Conservation (phyloP, 2,888 invertebrate genomes). For the Ganaspis brasiliensis region DNA sequence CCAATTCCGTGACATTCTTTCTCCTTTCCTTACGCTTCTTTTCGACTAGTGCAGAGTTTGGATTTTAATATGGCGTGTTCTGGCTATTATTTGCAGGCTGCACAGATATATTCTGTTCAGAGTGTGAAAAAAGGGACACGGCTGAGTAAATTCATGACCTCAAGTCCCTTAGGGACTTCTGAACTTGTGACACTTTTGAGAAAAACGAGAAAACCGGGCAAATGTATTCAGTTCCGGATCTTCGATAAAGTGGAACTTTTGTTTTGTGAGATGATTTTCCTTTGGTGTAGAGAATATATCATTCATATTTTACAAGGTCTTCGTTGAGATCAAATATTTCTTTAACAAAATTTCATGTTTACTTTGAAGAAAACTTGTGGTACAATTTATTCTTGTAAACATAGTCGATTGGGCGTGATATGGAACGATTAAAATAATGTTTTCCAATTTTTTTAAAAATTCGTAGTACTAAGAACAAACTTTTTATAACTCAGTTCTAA, state of each 20-base stretch:
- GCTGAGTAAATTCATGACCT: conserved; percentile 26
- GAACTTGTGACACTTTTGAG: conserved; percentile 8
- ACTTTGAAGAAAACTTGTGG: no score
- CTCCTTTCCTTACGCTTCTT: conserved; percentile 1
- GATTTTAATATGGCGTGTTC: conserved; percentile 42
- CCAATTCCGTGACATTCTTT: conserved; percentile 5
- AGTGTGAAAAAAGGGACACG: conserved; percentile 12
- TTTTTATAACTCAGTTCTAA: no score
- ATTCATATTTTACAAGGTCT: no score
- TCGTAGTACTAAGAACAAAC: no score
- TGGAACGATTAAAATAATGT: no score
- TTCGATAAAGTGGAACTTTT: background rate
- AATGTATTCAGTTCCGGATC: no score
- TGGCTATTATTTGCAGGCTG: conserved; percentile 37
- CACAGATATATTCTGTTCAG: conserved; percentile 20
- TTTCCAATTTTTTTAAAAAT: no score
- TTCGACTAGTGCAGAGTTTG: conserved; percentile 33
- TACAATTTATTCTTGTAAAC: no score
- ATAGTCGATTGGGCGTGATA: no score
- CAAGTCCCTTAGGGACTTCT: background rate
- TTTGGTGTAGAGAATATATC: no score
- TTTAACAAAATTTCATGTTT: no score
- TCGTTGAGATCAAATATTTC: no score
- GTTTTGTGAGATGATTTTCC: background rate
- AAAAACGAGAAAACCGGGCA: conserved; percentile 1